Percentiles rank a stretch among this genome's conserved stretches.
Conservation (phyloP, 2,888 invertebrate genomes). For the Ophion slaviceki region DNA sequence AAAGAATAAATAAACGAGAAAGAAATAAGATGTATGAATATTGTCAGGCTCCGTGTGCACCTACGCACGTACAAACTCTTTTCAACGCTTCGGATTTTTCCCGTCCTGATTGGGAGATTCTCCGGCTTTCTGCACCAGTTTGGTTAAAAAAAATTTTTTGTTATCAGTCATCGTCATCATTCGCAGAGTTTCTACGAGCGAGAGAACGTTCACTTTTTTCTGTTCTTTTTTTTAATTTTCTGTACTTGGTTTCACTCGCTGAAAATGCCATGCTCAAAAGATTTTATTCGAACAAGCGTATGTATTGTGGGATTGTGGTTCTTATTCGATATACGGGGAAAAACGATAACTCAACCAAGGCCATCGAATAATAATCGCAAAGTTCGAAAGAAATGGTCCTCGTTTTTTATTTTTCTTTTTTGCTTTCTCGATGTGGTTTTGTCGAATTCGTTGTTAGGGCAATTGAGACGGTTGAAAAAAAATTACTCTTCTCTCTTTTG, state of each 20-base stretch:
- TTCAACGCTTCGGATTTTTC: constrained; percentile 20
- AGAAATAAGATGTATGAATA: constrained; percentile 21
- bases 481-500: background rate
- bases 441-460: background rate
- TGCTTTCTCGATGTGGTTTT: constrained; percentile 4
- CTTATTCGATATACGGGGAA: constrained; percentile 44
- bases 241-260: constrained; percentile 68
- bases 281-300: constrained; percentile 77
- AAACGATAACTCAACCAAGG: constrained; percentile 59
- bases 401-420: constrained; percentile 1
- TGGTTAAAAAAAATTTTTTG: background rate
- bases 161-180: constrained; percentile 6
- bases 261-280: constrained; percentile 79
- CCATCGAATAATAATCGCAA: constrained; percentile 23
- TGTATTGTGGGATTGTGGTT: constrained; percentile 63
- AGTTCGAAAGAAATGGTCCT: constrained; percentile 17
- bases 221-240: background rate
- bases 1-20: constrained; percentile 9
- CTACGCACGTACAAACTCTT: constrained; percentile 65
- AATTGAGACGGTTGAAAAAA: background rate
- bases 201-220: constrained; percentile 27
- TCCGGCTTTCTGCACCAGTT: constrained; percentile 5
- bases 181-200: constrained; percentile 63
- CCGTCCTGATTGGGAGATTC: constrained; percentile 44
- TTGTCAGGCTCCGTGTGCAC: constrained; percentile 51